Conservation (phyloP, 2,797 vertebrate genomes). For the Danio jaintianensis region DNA sequence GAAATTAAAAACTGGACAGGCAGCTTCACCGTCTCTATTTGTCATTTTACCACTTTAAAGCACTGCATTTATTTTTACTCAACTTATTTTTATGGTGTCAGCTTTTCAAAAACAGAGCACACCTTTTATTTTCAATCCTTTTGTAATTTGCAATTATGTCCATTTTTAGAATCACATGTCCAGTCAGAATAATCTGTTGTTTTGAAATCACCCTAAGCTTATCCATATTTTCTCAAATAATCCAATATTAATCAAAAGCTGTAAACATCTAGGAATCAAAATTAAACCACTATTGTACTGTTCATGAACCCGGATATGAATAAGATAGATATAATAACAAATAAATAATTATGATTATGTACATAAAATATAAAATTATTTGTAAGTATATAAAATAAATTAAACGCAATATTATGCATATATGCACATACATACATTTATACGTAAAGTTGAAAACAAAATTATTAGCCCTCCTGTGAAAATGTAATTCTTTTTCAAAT, state of each 20-base stretch:
- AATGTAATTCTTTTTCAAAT: no score
- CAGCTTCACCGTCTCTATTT: slow-evolving; percentile 20
- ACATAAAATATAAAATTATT: no score
- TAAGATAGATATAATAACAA: background rate
- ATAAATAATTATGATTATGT: no score
- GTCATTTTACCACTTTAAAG: slow-evolving; percentile 7
- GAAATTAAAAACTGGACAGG: slow-evolving; percentile 19
- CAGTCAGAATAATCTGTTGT: slow-evolving; percentile 13
- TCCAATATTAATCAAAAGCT: background rate
- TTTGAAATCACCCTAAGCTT: slow-evolving; percentile 23
- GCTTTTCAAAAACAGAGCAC: background rate
- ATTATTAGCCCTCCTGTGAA: no score
- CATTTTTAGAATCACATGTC: background rate
- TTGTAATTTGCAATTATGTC: background rate
- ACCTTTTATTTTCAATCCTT: slow-evolving; percentile 9
- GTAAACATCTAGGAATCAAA: background rate
- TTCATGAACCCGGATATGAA: background rate
- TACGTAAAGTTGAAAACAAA: no score
- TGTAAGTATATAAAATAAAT: no score
- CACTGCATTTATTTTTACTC: background rate
- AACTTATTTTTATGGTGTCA: background rate
- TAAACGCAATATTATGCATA: no score
- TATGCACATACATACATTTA: no score
- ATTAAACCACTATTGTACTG: no score
- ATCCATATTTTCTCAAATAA: slow-evolving; percentile 14